Evolutionary conservation across 2,888 invertebrate genomes (phyloP).

Genomic region (Heliconius cydno): DNA sequence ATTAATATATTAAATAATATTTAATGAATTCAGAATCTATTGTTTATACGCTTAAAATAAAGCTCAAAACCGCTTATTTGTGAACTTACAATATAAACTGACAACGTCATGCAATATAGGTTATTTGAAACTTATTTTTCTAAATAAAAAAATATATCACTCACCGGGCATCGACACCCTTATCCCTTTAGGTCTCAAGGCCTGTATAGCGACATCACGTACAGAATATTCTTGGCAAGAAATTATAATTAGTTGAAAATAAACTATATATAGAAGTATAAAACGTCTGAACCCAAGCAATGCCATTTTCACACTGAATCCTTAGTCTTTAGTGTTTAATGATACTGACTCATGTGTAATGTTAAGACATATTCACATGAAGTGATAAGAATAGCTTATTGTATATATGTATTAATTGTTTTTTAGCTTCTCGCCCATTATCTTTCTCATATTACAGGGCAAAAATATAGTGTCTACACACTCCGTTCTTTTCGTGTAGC

Average conservation of each 20-base stretch:
- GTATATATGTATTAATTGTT: not conserved
- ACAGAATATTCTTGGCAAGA: conserved; percentile 55
- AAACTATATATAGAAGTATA: conserved; percentile 34
- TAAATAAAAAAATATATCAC: conserved; percentile 36
- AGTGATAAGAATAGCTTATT: not conserved
- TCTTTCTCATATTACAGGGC: not conserved
- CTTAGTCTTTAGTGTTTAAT: not conserved
- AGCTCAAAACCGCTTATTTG: not conserved
- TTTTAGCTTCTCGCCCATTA: not conserved
- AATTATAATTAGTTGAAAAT: conserved; percentile 22
- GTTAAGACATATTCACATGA: not conserved
- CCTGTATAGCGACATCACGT: conserved; percentile 81
- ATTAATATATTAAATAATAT: too few relatives aligned
- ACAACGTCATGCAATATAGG: not conserved
- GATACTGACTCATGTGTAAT: not conserved
- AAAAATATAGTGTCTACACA: too few relatives aligned
- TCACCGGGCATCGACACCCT: conserved; percentile 84
- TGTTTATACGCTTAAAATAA: not conserved
- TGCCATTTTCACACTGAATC: conserved; percentile 47
- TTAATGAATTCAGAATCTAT: not conserved
- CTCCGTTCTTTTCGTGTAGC: not conserved
- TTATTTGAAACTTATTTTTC: not conserved
- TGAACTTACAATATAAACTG: not conserved
- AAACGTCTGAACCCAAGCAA: conserved; percentile 34
- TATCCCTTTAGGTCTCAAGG: conserved; percentile 82